Conservation (phyloP, 2,797 vertebrate genomes). For the Hyperoplus lanceolatus region DNA sequence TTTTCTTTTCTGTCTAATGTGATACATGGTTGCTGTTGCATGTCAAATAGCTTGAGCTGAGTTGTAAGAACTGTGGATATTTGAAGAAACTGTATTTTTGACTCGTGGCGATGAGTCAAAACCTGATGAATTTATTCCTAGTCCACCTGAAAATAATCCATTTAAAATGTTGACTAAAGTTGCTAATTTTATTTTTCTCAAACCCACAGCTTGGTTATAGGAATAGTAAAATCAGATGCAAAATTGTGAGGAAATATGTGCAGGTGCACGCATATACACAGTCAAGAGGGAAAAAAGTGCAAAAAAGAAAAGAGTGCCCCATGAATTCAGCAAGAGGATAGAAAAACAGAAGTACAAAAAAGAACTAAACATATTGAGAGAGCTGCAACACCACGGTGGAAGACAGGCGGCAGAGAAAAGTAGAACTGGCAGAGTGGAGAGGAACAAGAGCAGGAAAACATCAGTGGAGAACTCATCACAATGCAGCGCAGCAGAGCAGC, state of each 20-base stretch:
- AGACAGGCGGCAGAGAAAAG: slow-evolving; percentile 71
- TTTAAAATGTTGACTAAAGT: neutral
- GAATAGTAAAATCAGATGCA: slow-evolving; percentile 28
- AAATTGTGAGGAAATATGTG: neutral
- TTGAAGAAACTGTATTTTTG: neutral
- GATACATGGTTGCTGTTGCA: neutral
- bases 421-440: slow-evolving; percentile 80
- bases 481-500: slow-evolving; percentile 83
- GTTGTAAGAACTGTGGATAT: neutral
- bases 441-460: slow-evolving; percentile 81
- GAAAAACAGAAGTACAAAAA: slow-evolving; percentile 45
- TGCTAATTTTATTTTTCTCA: slow-evolving; percentile 18
- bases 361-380: slow-evolving; percentile 55
- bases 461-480: slow-evolving; percentile 87
- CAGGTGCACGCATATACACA: neutral
- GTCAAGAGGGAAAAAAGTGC: neutral
- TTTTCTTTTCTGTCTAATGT: neutral
- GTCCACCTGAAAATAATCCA: slow-evolving; percentile 8
- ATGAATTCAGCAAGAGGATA: slow-evolving; percentile 46
- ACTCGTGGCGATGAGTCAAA: neutral
- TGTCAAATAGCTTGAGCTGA: neutral
- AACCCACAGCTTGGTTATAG: slow-evolving; percentile 13
- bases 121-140: neutral
- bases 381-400: slow-evolving; percentile 46
- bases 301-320: slow-evolving; percentile 14